Base-by-base conservation (phyloP, 1,140 invertebrate genomes). In the Trigoniulus corallinus region DNA sequence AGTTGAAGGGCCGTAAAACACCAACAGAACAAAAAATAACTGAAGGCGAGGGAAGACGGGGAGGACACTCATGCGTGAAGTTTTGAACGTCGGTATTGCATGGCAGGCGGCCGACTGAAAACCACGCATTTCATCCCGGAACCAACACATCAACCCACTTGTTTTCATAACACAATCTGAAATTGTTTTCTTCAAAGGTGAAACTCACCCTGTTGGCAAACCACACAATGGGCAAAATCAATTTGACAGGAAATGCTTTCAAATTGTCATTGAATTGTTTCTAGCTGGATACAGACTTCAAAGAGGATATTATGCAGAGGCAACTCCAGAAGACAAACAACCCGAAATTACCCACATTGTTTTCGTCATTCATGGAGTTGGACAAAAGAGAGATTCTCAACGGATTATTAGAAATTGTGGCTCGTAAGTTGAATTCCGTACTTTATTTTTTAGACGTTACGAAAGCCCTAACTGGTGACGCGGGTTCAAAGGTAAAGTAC, bases 311-410 rank as follows among this genome's bases (percentile, higher is more conserved):
- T 76, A 72, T 59, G 60, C 62, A 42, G 65, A 68, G 57, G 68
- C 68, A 21, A 54, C 61, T 34, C 74, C 76, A 26, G 73, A 74
- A 46, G 79, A 81, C 58, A 77, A 79, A 57, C 78, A 75, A 2
- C 69, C 75, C n/a, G 80, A 82, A 61, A 81, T 84, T 50, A 75
- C 74, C 47, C 81, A 84, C 64, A 65, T 84, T 48, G 78, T 83
- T 13, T 83, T 84, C 69, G 79, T 84, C 27, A 74, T 83, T 50
- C 81, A 84, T 64, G 81, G 81, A 53, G 82, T 83, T 53, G 80
- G 80, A 24, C 80, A 82, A 62, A 82, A 82, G 64, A 78, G 80
- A 69, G 79, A 82, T 58, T 77, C 75, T 26, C 75, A 76, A 27
- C 73, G 77, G 61, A 82, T 83, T 56, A 76, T 82, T 50, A 71